phyloP scores from a whole-genome alignment of 2,888 invertebrate species.

The Watsonalla binaria region DNA sequence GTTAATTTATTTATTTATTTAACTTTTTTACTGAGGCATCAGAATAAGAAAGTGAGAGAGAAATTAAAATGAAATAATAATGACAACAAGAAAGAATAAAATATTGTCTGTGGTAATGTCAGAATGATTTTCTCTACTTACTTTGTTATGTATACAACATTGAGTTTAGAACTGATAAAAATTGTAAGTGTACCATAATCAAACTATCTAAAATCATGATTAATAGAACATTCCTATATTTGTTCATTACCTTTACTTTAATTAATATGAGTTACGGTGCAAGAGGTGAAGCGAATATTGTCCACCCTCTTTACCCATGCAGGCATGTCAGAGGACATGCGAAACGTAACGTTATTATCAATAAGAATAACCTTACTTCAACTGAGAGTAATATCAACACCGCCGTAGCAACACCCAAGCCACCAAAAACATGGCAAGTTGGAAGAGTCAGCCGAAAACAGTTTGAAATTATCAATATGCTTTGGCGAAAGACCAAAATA shows the following conservation, averaged over 20 bases:
- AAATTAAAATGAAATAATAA: too few relatives aligned
- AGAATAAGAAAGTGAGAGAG: too few relatives aligned
- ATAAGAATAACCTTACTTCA: not conserved
- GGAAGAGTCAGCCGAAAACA: constrained; percentile 47
- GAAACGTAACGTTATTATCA: not conserved
- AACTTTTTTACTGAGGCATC: too few relatives aligned
- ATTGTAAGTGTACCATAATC: not conserved
- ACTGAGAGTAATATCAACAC: constrained; percentile 1
- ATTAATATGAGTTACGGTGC: not conserved
- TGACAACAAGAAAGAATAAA: too few relatives aligned
- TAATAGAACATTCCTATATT: not conserved
- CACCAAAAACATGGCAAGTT: constrained; percentile 38
- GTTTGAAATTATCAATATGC: constrained; percentile 54
- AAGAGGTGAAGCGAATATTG: not conserved
- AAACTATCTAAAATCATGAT: not conserved
- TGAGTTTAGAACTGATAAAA: not conserved
- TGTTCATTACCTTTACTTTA: not conserved
- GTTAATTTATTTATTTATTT: too few relatives aligned
- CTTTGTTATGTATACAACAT: not conserved
- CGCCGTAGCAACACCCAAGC: constrained; percentile 4
- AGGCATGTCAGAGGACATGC: not conserved
- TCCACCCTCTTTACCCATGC: not conserved
- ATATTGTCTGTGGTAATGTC: not conserved
- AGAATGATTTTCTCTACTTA: not conserved
- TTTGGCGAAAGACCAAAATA: constrained; percentile 53